Conservation (phyloP, 2,797 vertebrate genomes). For the Enteromius viviparus region DNA sequence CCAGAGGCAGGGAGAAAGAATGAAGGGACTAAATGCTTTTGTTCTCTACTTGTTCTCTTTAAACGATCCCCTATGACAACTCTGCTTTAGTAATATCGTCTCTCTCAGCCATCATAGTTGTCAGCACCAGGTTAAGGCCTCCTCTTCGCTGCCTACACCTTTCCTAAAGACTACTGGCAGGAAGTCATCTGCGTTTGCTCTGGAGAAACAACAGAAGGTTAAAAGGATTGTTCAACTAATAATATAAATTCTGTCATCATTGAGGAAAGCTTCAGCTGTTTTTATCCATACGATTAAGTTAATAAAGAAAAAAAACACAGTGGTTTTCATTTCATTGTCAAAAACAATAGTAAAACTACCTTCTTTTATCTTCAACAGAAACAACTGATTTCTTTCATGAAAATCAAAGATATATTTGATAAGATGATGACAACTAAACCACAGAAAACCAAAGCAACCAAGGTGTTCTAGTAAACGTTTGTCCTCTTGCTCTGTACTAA, state of each 20-base stretch:
- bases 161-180: conserved; percentile 16
- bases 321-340: not conserved
- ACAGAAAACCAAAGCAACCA: not conserved
- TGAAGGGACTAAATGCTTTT: conserved; percentile 35
- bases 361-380: not conserved
- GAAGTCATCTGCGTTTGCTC: not conserved
- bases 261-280: not conserved
- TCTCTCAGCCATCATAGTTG: conserved; percentile 16
- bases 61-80: conserved; percentile 29
- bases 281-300: not conserved
- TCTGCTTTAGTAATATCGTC: conserved; percentile 13
- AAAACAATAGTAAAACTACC: not conserved
- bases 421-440: not conserved
- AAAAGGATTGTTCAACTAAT: not conserved
- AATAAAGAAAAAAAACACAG: not conserved
- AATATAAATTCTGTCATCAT: conserved; percentile 4
- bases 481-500: not conserved
- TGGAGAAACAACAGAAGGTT: conserved; percentile 7
- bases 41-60: conserved; percentile 29
- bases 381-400: not conserved
- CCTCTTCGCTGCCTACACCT: not conserved
- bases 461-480: not conserved
- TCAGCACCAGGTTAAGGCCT: conserved; percentile 26
- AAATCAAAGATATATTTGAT: not conserved
- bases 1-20: conserved; percentile 27